Evolutionary conservation across 1,140 invertebrate species (phyloP), one percentile per base, ranked within the genome.

Genomic region (Lepidotrigona ventralis): DNA sequence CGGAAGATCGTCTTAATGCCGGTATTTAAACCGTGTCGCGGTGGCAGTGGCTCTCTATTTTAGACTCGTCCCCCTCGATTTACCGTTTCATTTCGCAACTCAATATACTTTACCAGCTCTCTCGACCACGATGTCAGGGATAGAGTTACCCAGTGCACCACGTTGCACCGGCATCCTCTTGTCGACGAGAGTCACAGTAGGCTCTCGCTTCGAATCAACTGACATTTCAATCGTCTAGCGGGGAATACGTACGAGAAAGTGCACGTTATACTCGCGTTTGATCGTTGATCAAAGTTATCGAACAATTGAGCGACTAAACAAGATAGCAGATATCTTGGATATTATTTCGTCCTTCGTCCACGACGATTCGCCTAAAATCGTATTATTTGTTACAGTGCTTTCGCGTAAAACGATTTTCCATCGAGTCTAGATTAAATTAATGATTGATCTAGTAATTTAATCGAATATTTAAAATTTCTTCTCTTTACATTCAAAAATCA

Each of bases 31-130:
- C 73, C 73, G 26, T 88, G 83, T 88, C 70, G 66, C 33, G 53
- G 83, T 73, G 75, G 69, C 68, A 82, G 70, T 79, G 71, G 12
- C 79, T 88, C 60, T 80, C 86, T 88, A 86, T 88, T 88, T 88
- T 88, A 60, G 74, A 74, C 73, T 54, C 69, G 69, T 88, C 77
- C 69, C 76, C 69, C 81, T 84, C 78, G 74, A 79, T 86, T 88
- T 88, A 88, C 81, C 80, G 80, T 88, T n/a, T 88, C 60, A 88
- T 88, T 88, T 86, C 86, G 86, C 88, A 88, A 88, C 70, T 88
- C 70, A 83, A 88, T 88, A 83, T 88, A 78, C 51, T 70, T 83
- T 73, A 77, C 63, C 69, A 85, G 79, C 79, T 85, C 60, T 85
- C 60, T 87, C 71, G 56, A 88, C 76, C 77, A 60, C 64, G 73